Base-by-base conservation (phyloP, 2,888 invertebrate species). In the Calameuta pallipes region DNA sequence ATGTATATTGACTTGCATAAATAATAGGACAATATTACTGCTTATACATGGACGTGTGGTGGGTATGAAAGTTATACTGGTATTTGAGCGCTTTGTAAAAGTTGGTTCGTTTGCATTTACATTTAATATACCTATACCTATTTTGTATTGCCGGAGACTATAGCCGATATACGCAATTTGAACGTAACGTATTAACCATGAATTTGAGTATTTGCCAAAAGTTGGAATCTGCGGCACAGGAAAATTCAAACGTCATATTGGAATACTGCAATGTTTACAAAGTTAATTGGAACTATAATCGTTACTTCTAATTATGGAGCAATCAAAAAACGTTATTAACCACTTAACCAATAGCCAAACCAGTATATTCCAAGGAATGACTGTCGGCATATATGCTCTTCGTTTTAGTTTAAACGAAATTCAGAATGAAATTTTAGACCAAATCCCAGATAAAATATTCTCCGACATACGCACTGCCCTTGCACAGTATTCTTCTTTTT, bases 251-350 rank as follows among this genome's bases (percentile, higher is more conserved):
- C n/a, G 79, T 69, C 36, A 30, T 73, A 11, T 75, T 34, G 76
- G 70, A 80, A 80, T 68, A 73, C 75, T 56, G 33, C 77, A 56
- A 30, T 74, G 71, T 79, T 81, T 81, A 79, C 30, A 69, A n/a
- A 73, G 75, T 71, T 12, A 77, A 78, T 77, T 75, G 71, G 79
- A 75, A 81, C 78, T 33, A 71, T 69, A 69, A 31, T 70, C 34
- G 75, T 78, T 79, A 75, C 76, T 76, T 75, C 68, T 37, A 37
- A 81, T 81, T 79, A 75, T 73, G 37, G 81, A 76, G 37, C 31
- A 30, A 69, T 37, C 37, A 31, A 69, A 74, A 23, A 37, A 76
- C 31, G 11, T 75, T 77, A 74, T 79, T 79, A 76, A 56, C n/a
- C 68, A 69, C 76, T 35, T 68, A 33, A 15, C 68, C 68, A 69